Percentiles rank a stretch among this genome's conserved stretches.
Evolutionary conservation across 2,113 vertebrate genomes (phyloP).

Genomic region (Himantopus leucocephalus): DNA sequence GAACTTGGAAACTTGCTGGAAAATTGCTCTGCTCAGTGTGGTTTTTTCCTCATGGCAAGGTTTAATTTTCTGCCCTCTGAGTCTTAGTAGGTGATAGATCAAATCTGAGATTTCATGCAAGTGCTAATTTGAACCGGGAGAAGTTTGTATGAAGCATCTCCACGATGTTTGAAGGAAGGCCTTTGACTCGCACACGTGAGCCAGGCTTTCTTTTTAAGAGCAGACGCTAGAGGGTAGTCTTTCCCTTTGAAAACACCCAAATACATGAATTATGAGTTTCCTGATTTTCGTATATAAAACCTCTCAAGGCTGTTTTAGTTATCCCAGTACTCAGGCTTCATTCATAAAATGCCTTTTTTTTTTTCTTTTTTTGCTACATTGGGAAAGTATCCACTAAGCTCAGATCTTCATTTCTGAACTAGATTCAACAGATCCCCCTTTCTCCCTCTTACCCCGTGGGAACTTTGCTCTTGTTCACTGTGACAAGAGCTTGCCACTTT

Average conservation of each 20-base stretch:
- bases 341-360: neutral
- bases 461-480: neutral
- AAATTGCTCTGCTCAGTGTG: neutral
- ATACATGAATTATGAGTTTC: neutral
- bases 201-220: neutral
- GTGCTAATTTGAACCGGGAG: neutral
- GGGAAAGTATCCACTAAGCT: neutral
- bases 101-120: neutral
- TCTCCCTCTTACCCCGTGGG: neutral
- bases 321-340: neutral
- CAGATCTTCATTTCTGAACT: neutral
- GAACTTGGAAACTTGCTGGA: neutral
- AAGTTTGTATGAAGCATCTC: neutral
- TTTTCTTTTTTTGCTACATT: neutral
- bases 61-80: neutral
- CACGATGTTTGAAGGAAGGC: neutral
- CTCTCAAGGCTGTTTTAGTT: neutral
- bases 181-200: neutral
- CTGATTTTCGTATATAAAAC: neutral
- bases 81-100: neutral
- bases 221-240: conserved; percentile 29
- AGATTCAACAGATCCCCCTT: neutral
- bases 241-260: neutral
- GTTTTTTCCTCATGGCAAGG: too few species aligned
- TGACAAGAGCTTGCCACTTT: neutral